phyloP scores from a whole-genome alignment of 2,888 invertebrate genomes.

The Eubasilissa splendida region DNA sequence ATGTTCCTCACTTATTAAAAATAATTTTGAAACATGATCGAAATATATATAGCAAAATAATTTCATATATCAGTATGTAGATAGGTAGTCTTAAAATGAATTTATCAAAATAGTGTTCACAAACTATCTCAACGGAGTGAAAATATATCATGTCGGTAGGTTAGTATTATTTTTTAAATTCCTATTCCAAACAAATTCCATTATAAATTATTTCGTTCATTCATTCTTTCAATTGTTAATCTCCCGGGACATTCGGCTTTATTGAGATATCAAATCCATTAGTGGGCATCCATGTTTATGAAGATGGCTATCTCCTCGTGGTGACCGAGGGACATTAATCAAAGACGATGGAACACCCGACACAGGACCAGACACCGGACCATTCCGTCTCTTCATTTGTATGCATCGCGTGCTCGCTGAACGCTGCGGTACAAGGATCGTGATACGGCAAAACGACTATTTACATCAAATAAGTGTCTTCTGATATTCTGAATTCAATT shows the following conservation, averaged over 20 bases:
- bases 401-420: conserved; percentile 32
- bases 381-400: conserved; percentile 23
- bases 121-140: no score
- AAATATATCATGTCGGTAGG: no score
- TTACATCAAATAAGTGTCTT: conserved; percentile 15
- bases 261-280: conserved; percentile 35
- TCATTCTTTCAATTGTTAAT: not conserved
- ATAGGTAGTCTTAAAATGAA: no score
- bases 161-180: no score
- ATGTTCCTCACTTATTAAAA: no score
- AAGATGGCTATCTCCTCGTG: conserved; percentile 22
- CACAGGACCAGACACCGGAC: not conserved
- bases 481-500: no score
- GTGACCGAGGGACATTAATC: conserved; percentile 32
- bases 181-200: no score
- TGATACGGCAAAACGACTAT: conserved; percentile 1
- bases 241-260: not conserved
- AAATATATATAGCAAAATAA: no score
- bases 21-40: no score
- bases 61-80: no score
- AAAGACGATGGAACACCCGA: conserved; percentile 2
- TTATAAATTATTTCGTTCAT: not conserved
- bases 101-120: no score
- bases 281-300: not conserved
- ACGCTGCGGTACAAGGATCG: conserved; percentile 27